Evolutionary conservation across 2,113 vertebrate species (phyloP).

Genomic region (Bubo scandiacus): DNA sequence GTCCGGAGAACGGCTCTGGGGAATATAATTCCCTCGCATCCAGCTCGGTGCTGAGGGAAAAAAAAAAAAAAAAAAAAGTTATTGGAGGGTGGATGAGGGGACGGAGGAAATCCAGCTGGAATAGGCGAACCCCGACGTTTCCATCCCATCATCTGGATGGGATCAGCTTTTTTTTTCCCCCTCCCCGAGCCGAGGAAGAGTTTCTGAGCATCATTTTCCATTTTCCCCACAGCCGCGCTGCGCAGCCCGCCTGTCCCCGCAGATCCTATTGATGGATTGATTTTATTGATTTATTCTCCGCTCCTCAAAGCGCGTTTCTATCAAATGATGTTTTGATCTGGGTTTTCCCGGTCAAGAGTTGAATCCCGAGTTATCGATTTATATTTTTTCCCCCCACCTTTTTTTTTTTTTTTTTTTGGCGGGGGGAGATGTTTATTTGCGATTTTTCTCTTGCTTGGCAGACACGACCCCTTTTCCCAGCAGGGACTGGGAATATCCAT

Average conservation of each 20-base stretch:
- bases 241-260: neutral
- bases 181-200: neutral
- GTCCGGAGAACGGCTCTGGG: neutral
- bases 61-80: neutral
- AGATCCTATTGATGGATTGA: conserved; percentile 28
- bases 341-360: conserved; percentile 51
- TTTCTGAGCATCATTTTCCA: neutral
- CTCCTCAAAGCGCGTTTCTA: neutral
- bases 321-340: conserved; percentile 30
- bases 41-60: neutral
- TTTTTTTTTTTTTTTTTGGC: neutral
- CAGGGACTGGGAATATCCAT: neutral
- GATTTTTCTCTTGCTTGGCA: neutral
- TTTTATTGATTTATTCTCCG: conserved; percentile 51
- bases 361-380: conserved; percentile 14
- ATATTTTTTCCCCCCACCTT: rapidly evolving
- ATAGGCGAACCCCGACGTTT: neutral
- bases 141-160: neutral
- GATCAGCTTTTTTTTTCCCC: too few species aligned
- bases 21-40: neutral
- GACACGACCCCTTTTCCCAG: neutral
- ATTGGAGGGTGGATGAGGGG: neutral
- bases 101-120: neutral
- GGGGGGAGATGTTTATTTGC: neutral
- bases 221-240: neutral